Evolutionary conservation across 2,888 invertebrate genomes (phyloP).

Genomic region (Heliconius ismenius): DNA sequence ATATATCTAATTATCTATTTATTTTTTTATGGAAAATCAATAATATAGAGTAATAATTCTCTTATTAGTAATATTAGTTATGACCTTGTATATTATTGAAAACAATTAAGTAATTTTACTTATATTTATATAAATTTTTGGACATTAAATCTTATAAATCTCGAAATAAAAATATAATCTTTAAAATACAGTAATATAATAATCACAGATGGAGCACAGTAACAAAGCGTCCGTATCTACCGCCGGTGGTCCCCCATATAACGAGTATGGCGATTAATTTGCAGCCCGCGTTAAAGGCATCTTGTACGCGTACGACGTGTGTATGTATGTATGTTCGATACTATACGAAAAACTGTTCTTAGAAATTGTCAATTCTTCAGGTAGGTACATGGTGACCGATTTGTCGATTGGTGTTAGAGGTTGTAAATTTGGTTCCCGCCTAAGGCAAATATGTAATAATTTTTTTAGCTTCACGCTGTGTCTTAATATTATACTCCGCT

Average conservation of each 20-base stretch:
- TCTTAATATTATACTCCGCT: not conserved
- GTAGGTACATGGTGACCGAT: not conserved
- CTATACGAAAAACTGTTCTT: conserved; percentile 12
- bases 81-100: not conserved
- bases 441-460: not conserved
- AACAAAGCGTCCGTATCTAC: conserved; percentile 62
- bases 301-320: conserved; percentile 17
- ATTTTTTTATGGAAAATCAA: too few relatives aligned
- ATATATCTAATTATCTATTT: too few relatives aligned
- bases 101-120: too few relatives aligned
- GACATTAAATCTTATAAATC: too few relatives aligned
- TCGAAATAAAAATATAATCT: not conserved
- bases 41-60: too few relatives aligned
- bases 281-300: conserved; percentile 40
- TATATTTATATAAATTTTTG: too few relatives aligned
- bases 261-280: conserved; percentile 52
- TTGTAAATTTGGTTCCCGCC: not conserved
- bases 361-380: conserved; percentile 7
- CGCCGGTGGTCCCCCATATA: conserved; percentile 63
- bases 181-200: not conserved
- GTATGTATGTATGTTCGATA: conserved; percentile 24
- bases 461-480: not conserved
- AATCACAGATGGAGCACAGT: conserved; percentile 44
- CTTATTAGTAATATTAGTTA: not conserved
- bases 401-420: not conserved